phyloP scores from a whole-genome alignment of 2,113 vertebrate species.

The Aix galericulata region DNA sequence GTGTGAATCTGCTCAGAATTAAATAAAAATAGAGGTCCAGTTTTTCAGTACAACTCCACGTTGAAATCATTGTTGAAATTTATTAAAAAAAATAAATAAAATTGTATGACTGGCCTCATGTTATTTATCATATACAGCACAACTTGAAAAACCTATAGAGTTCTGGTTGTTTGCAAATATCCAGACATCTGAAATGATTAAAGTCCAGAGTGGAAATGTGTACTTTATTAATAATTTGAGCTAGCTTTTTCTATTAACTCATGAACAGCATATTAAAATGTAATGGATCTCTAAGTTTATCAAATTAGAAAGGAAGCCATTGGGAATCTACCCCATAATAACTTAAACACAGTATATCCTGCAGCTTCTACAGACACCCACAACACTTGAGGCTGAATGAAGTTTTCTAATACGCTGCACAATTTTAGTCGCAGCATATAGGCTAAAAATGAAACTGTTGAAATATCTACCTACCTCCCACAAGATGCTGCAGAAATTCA shows the following conservation, averaged over 20 bases:
- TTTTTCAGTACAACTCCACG: not conserved
- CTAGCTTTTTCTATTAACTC: not conserved
- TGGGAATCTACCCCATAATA: not conserved
- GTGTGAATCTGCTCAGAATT: not conserved
- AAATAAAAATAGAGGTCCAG: not conserved
- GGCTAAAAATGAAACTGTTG: slow-evolving; percentile 9
- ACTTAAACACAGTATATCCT: not conserved
- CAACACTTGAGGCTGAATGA: not conserved
- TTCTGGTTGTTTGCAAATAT: not conserved
- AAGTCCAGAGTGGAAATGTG: not conserved
- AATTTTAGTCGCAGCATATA: slow-evolving; percentile 14
- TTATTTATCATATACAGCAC: not conserved
- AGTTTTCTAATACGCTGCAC: not conserved
- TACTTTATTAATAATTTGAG: not conserved
- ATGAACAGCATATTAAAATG: not conserved
- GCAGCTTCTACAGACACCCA: not conserved
- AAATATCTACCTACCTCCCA: slow-evolving; percentile 11
- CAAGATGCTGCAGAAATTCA: not conserved
- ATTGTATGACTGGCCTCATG: not conserved
- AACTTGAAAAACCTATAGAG: not conserved
- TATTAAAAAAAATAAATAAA: not conserved
- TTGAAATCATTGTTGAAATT: not conserved
- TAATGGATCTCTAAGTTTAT: not conserved
- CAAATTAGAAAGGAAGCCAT: not conserved
- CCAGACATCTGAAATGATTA: not conserved